Percentiles rank a stretch among this genome's conserved stretches.
Evolutionary conservation across 2,888 invertebrate genomes (phyloP).

Genomic region (Mactromeris polynyma): DNA sequence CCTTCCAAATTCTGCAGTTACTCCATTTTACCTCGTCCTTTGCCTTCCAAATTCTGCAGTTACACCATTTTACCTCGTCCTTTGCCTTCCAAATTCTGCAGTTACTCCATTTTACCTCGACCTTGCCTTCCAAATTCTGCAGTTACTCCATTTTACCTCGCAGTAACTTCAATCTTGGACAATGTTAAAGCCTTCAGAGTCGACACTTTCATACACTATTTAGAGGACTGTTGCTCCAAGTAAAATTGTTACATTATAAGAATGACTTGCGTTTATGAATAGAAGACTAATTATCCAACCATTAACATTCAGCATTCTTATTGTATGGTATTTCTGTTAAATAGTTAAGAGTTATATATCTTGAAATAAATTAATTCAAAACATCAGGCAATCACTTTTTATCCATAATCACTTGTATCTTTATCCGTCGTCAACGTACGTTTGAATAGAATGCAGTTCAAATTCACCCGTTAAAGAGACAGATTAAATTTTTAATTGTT

Average conservation of each 20-base stretch:
- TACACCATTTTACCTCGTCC: not conserved
- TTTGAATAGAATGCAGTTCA: conserved; percentile 15
- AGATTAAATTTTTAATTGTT: conserved; percentile 31
- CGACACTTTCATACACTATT: not conserved
- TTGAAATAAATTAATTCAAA: not conserved
- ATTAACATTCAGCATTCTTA: not conserved
- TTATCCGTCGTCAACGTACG: not conserved
- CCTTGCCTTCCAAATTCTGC: not conserved
- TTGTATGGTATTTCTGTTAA: not conserved
- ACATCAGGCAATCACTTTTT: conserved; percentile 17
- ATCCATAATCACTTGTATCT: not conserved
- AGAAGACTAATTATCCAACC: not conserved
- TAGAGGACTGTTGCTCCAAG: not conserved
- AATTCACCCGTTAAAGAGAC: not conserved
- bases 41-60: too few relatives aligned
- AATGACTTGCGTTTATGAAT: conserved; percentile 13
- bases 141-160: too few relatives aligned
- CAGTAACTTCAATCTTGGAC: not conserved
- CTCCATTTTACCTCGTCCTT: too few relatives aligned
- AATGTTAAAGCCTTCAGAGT: not conserved
- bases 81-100: not conserved
- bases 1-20: not conserved
- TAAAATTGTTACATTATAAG: not conserved
- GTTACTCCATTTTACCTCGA: not conserved
- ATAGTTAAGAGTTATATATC: conserved; percentile 1